Base-by-base conservation (phyloP, 2,888 invertebrate genomes). In the Notodonta ziczac region DNA sequence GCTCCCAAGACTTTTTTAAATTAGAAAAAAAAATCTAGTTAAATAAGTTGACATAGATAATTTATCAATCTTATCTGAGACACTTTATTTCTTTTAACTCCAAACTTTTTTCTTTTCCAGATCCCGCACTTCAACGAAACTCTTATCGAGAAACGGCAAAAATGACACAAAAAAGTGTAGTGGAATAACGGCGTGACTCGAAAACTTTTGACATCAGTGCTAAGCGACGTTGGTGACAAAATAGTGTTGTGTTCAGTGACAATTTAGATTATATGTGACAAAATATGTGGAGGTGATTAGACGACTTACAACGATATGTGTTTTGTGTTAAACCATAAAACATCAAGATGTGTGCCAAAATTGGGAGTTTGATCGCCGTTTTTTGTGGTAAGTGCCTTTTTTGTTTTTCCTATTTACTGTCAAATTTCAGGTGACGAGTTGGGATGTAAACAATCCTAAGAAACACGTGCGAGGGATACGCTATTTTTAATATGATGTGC, bases 331-430 rank as follows among this genome's bases (percentile, higher is more conserved):
- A 68, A 61, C 73, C 71, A 57, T 69, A 76, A 60, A 71, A 76
- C 70, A 59, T 74, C 80, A 89, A 89, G 74, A 91, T 91, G 91
- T 86, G 86, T 88, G 85, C 86, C 82, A 87, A 87, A 80, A 73
- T 86, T 69, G 81, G 82, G 70, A 83, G 75, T 68, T 63, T 85
- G 61, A 61, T 89, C 66, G 79, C 74, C 62, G 74, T 83, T 65
- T 77, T 87, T 54, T 85, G 81, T 83, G 91, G 92, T 92, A 83
- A 90, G 92, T 88, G 57, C 44, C n/a, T 57, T 54, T 58, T 62
- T 59, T 65, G 55, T 60, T 46, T 59, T 57, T 40, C 6, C 12
- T 10, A 44, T 0, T 4, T 44, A 12, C 44, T 10, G 12, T 44
- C 10, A 12, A 9, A 46, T n/a, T 46, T n/a, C 5, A 4, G 46